These are phyloP conservation scores for Festucalex cinctus DNA, from an alignment of 2,113 vertebrate species.

Conservation along the genomic window DNA sequence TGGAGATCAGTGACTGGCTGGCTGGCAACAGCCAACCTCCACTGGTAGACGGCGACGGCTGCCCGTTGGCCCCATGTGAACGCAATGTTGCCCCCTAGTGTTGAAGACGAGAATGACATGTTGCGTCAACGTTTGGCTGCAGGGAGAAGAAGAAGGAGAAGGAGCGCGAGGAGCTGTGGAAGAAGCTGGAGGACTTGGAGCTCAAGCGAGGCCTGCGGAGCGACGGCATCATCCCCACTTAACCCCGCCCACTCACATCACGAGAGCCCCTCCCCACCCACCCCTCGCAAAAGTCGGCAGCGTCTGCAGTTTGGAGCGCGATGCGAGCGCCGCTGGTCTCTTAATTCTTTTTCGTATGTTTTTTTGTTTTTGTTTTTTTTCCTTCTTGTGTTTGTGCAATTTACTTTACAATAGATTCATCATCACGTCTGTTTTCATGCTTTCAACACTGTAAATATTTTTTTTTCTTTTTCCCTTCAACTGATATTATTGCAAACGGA, in stretches of 20 bases:
- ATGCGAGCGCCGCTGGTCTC: slow-evolving; percentile 77
- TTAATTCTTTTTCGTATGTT: slow-evolving; percentile 36
- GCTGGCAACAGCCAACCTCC: too few relatives aligned
- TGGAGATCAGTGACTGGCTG: too few relatives aligned
- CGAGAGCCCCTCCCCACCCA: slow-evolving; percentile 1
- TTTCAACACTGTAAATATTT: slow-evolving; percentile 99
- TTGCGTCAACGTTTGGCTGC: background rate
- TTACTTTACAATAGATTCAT: slow-evolving; percentile 95
- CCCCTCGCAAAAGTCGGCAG: slow-evolving; percentile 27
- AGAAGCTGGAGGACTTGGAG: slow-evolving; percentile 98
- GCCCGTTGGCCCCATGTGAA: too few relatives aligned
- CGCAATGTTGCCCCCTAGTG: background rate
- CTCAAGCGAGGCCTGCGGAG: slow-evolving; percentile 95
- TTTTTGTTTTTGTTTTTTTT: slow-evolving; percentile 73
- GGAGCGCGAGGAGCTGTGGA: slow-evolving; percentile 97
- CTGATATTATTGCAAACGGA: slow-evolving; percentile 75
- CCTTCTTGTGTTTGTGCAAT: slow-evolving; percentile 90
- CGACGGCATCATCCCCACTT: slow-evolving; percentile 97
- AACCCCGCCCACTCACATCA: slow-evolving; percentile 67
- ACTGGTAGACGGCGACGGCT: too few relatives aligned
- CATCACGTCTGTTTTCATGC: slow-evolving; percentile 96
- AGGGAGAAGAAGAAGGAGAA: slow-evolving; percentile 99
- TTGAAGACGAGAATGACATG: background rate
- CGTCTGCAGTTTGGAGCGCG: slow-evolving; percentile 77
- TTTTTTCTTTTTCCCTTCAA: slow-evolving; percentile 63